A percentile compares a stretch with the other conserved stretches of the same genome.
These are phyloP conservation scores for Paramormyrops kingsleyae DNA, from an alignment of 2,113 vertebrate genomes.

Conservation along the genomic window DNA sequence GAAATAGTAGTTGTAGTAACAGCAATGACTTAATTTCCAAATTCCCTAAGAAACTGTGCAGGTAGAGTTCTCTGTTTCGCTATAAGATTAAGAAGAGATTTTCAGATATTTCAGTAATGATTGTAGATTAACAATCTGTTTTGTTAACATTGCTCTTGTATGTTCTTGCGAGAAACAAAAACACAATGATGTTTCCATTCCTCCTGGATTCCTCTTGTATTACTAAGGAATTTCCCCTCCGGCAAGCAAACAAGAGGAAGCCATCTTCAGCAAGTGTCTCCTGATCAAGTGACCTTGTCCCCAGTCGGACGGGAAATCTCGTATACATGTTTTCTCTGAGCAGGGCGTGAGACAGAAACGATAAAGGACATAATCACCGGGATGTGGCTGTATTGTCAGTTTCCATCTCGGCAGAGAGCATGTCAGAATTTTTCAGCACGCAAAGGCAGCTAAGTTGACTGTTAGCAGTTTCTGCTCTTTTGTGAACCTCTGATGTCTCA, in stretches of 20 bases:
- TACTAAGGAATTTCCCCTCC: not conserved
- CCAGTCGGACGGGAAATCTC: not conserved
- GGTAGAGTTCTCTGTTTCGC: not conserved
- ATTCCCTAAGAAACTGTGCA: not conserved
- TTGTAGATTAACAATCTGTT: not conserved
- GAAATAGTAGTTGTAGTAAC: not conserved
- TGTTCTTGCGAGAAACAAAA: not conserved
- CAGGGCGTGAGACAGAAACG: not conserved
- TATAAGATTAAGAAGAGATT: not conserved
- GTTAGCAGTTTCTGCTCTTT: not conserved
- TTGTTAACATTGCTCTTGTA: not conserved
- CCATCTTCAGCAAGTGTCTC: not conserved
- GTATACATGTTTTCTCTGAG: not conserved
- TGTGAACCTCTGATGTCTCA: not conserved
- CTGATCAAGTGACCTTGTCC: not conserved
- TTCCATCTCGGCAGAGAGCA: not conserved
- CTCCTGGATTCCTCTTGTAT: not conserved
- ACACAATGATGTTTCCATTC: not conserved
- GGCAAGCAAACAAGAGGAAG: not conserved
- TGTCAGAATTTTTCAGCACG: not conserved
- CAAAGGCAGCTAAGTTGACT: not conserved
- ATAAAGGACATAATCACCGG: not conserved
- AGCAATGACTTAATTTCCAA: not conserved
- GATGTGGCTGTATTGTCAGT: not conserved
- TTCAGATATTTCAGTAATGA: not conserved